These are phyloP conservation scores for Drosophila subpulchrella DNA, from an alignment of 1,140 invertebrate genomes.

Conservation along the genomic window DNA sequence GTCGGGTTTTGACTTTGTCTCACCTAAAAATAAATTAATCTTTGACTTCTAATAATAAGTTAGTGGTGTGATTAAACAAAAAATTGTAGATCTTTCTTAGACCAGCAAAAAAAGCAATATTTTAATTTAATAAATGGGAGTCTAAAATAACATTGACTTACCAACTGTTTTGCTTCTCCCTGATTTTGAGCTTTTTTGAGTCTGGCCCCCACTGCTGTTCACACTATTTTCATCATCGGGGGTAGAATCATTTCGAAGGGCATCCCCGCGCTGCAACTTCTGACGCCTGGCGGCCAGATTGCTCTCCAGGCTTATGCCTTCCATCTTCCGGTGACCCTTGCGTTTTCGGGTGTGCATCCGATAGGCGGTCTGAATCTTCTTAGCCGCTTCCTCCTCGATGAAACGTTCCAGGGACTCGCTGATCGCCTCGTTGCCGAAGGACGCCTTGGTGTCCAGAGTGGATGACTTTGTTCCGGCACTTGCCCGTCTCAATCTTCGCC, in stretches of 20 bases:
- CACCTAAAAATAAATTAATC: constrained; percentile 11
- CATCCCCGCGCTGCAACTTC: constrained; percentile 78
- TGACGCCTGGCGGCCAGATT: constrained; percentile 64
- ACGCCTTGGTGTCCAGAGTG: constrained; percentile 64
- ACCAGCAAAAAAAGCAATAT: too few species aligned
- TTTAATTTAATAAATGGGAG: too few species aligned
- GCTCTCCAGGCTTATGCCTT: constrained; percentile 56
- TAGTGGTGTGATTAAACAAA: not conserved
- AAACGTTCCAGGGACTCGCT: constrained; percentile 78
- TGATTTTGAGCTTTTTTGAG: not conserved
- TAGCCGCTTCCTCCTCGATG: constrained; percentile 75
- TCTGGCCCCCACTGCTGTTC: constrained; percentile 14
- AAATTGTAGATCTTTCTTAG: not conserved
- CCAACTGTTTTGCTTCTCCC: constrained; percentile 23
- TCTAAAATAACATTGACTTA: constrained; percentile 11
- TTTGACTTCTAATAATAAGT: not conserved
- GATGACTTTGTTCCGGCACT: constrained; percentile 73
- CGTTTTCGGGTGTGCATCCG: constrained; percentile 46
- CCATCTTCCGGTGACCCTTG: constrained; percentile 22
- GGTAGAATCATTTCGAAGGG: constrained; percentile 74
- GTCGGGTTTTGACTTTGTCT: constrained; percentile 17
- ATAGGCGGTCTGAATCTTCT: constrained; percentile 67
- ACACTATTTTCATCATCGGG: constrained; percentile 70
- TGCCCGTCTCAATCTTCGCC: constrained; percentile 62
- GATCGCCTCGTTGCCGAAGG: constrained; percentile 81